Base-by-base conservation (phyloP, 2,113 vertebrate species). In the Panthera leo region DNA sequence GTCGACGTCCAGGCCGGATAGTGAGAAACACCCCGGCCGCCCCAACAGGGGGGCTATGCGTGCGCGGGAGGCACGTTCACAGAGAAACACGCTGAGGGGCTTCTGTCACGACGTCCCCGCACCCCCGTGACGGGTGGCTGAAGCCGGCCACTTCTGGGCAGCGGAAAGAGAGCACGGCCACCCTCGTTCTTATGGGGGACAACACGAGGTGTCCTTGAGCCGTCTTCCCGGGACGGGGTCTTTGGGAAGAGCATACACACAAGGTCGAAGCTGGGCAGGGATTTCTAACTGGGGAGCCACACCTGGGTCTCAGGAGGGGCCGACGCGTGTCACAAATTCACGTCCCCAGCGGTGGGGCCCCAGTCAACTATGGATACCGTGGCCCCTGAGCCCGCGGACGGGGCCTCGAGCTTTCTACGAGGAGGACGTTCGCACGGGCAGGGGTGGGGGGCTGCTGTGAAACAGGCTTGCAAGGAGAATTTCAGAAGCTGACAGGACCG, bases 21-120 rank as follows among this genome's bases (percentile, higher is more conserved):
- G 61, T 21, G 25, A 36, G 27, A 4, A 25, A 42, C 7, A 2
- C n/a, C 27, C 27, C 51, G 29, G 19, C 14, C 0, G 7, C 39
- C 58, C 10, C 3, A 2, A 7, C 3, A 6, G 7, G 39, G 11
- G 21, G 73, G 3, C 73, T 29, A 5, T 16, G 39, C 1, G 1
- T 1, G 34, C 5, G 5, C 23, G 13, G 9, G 12, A 12, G 61
- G 12, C 29, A 2, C 0, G 18, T 21, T 39, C 45, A 8, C 5
- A 13, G 31, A 12, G 19, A 14, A 29, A 31, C 0, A 5, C 29
- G 31, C 19, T 8, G 51, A 7, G 2, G 6, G 4, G 55, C 83
- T 55, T 65, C 53, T 0, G 0, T 4, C 18, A 8, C 1, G 1
- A 51, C 1, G 5, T 5, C 4, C 39, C 8, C 4, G 9, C 1